Conservation (phyloP, 1,140 invertebrate genomes). For the Tetramorium alpestre region DNA sequence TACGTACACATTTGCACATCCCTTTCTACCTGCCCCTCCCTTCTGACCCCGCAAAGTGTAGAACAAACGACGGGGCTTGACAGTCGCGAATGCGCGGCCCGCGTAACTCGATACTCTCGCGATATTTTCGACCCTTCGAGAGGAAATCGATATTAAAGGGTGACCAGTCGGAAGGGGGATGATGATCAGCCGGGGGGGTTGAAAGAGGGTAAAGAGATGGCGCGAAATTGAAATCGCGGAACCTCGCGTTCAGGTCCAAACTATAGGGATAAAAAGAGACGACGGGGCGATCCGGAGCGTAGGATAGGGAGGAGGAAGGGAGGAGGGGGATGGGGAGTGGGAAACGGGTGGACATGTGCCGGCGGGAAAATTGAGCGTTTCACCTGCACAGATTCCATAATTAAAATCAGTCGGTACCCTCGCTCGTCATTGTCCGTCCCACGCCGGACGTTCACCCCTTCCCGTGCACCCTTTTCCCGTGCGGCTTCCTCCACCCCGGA, state of each 20-base stretch:
- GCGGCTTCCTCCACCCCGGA: background rate
- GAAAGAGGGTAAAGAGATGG: constrained; percentile 19
- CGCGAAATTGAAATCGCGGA: constrained; percentile 47
- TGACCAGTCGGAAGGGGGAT: background rate
- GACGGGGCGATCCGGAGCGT: background rate
- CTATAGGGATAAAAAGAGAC: background rate
- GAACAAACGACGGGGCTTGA: constrained; percentile 47
- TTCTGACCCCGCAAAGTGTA: background rate
- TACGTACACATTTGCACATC: constrained; percentile 9
- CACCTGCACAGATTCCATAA: constrained; percentile 75
- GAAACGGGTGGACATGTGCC: constrained; percentile 37
- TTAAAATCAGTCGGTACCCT: constrained; percentile 76
- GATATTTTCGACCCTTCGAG: constrained; percentile 51
- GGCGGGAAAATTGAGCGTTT: constrained; percentile 70
- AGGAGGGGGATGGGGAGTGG: background rate
- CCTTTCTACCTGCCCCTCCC: background rate
- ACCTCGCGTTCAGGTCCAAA: background rate
- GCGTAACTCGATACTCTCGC: constrained; percentile 50
- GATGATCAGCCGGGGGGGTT: background rate
- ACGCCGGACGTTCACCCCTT: constrained; percentile 4
- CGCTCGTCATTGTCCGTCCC: constrained; percentile 67
- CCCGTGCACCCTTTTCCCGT: background rate
- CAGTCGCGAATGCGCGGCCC: constrained; percentile 35
- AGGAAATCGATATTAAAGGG: constrained; percentile 58
- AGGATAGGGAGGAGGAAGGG: background rate